phyloP scores from a whole-genome alignment of 2,113 vertebrate species.

The Etia nguti region DNA sequence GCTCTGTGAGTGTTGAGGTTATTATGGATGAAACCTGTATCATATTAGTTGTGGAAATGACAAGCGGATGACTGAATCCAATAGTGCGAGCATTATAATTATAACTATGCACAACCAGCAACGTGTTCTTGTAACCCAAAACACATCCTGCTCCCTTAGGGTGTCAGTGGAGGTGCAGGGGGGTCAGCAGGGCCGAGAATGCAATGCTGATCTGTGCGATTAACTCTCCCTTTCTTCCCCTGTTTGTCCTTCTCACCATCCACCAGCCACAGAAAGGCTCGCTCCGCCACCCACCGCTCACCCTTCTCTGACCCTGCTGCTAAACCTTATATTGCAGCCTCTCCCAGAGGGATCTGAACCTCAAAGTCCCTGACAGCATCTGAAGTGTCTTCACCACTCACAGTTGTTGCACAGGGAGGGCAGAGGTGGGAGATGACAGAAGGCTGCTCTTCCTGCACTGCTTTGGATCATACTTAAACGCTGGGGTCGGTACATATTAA shows the following conservation, averaged over 20 bases:
- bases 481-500: neutral
- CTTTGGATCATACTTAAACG: constrained; percentile 45
- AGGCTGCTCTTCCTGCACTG: neutral
- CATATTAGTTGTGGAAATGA: constrained; percentile 59
- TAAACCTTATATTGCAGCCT: neutral
- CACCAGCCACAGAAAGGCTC: neutral
- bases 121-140: neutral
- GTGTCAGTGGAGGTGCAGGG: neutral
- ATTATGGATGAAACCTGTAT: constrained; percentile 38
- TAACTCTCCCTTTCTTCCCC: neutral
- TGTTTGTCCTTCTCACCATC: neutral
- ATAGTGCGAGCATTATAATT: neutral
- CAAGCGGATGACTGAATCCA: constrained; percentile 37
- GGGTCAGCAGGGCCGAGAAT: constrained; percentile 4
- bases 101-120: neutral
- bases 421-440: neutral
- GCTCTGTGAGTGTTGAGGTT: neutral
- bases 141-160: neutral
- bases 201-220: constrained; percentile 35
- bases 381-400: constrained; percentile 35
- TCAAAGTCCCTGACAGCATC: constrained; percentile 23
- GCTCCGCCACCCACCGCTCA: neutral
- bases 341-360: constrained; percentile 20
- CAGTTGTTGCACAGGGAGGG: neutral
- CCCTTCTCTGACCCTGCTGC: constrained; percentile 6